Evolutionary conservation across 2,888 invertebrate species (phyloP).

Genomic region (Ophion ventricosus): DNA sequence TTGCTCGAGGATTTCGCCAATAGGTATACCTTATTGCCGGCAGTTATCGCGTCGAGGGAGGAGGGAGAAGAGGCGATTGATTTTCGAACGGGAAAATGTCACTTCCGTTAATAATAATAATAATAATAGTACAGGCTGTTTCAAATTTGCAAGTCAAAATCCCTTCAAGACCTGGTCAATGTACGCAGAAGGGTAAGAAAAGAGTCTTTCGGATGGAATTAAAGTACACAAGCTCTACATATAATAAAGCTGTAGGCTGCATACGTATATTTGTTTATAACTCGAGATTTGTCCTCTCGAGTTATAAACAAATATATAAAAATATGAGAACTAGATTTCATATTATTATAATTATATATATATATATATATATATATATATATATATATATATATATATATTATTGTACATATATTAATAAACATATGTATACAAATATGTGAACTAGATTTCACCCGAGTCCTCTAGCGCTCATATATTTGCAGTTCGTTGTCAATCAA

Average conservation of each 20-base stretch:
- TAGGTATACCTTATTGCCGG: constrained; percentile 10
- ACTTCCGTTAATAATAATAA: constrained; percentile 1
- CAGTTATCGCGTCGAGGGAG: neutral
- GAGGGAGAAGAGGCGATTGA: neutral
- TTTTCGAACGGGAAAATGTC: constrained; percentile 22
- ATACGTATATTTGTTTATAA: neutral
- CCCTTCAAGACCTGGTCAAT: neutral
- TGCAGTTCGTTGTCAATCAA: constrained; percentile 23
- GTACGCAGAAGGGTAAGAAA: neutral
- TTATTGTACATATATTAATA: neutral
- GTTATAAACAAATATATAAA: too few relatives aligned
- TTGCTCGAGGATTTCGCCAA: constrained; percentile 29
- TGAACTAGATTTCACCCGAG: neutral
- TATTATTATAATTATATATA: too few relatives aligned
- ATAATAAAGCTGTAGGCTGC: too few relatives aligned
- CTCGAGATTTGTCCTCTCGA: neutral
- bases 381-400: neutral
- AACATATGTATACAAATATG: neutral
- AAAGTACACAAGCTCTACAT: too few relatives aligned
- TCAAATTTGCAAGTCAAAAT: neutral
- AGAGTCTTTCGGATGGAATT: neutral
- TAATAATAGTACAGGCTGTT: neutral
- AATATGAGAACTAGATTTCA: too few relatives aligned
- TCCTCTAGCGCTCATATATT: neutral
- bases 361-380: neutral